Percentiles rank a stretch among this genome's conserved stretches.
phyloP scores from a whole-genome alignment of 2,797 vertebrate genomes.

The Manis javanica region DNA sequence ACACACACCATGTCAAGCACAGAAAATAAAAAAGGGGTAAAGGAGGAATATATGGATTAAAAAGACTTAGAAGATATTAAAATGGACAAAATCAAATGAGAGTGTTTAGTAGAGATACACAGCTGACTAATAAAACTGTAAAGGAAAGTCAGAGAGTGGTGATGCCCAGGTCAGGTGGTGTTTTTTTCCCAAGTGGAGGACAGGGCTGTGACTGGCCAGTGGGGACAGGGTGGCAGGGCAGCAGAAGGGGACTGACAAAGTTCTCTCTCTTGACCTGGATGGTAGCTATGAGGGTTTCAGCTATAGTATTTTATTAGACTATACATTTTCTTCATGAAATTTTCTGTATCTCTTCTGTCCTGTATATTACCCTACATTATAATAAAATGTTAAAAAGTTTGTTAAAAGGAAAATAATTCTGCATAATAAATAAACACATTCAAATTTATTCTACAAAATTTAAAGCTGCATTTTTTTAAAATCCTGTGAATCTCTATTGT shows the following conservation, averaged over 20 bases:
- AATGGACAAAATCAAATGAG: neutral
- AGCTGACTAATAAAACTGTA: accelerated
- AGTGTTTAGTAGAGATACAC: neutral
- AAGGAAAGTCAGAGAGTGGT: neutral
- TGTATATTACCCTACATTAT: accelerated
- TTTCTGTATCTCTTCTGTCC: neutral
- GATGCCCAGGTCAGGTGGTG: accelerated
- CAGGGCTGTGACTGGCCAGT: accelerated
- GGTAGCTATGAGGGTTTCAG: accelerated
- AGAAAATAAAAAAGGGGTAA: neutral
- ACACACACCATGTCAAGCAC: accelerated
- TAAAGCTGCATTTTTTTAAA: neutral
- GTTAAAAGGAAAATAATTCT: neutral
- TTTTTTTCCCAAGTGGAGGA: accelerated
- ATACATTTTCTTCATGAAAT: too few relatives aligned
- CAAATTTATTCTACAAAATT: neutral
- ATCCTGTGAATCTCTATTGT: neutral
- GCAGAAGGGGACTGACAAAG: accelerated
- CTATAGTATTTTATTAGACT: neutral
- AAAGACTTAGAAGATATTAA: neutral
- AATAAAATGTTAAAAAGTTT: neutral
- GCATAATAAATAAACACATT: neutral
- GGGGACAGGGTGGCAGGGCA: neutral
- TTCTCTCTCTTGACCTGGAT: accelerated
- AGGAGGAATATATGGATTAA: neutral